phyloP scores from a whole-genome alignment of 1,140 invertebrate genomes.

The Elymnias hypermnestra region DNA sequence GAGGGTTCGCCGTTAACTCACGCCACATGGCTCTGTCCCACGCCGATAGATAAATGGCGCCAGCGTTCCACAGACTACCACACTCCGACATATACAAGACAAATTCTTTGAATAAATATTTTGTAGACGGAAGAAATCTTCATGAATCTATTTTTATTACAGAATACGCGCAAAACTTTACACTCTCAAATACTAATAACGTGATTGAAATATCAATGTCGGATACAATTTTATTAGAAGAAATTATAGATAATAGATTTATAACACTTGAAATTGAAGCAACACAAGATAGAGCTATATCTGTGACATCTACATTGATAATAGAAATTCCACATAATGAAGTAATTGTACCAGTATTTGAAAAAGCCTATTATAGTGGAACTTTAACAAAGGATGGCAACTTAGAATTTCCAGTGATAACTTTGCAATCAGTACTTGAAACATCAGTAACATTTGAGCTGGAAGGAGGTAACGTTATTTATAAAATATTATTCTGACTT shows the following conservation, averaged over 20 bases:
- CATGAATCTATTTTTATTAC: conserved; percentile 12
- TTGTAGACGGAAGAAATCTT: too few species aligned
- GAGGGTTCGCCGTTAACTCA: too few species aligned
- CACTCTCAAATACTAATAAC: conserved; percentile 19
- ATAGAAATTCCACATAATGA: conserved; percentile 28
- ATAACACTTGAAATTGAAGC: conserved; percentile 40
- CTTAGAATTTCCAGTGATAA: conserved; percentile 30
- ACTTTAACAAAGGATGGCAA: conserved; percentile 23
- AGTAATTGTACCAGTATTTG: conserved; percentile 31
- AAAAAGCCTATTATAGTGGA: conserved; percentile 37
- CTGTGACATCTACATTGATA: conserved; percentile 31
- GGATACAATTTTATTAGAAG: conserved; percentile 23
- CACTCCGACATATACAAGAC: too few species aligned
- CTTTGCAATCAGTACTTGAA: conserved; percentile 35
- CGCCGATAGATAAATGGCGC: too few species aligned
- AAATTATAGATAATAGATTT: conserved; percentile 26
- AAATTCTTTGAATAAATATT: too few species aligned
- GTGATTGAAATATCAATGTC: conserved; percentile 21
- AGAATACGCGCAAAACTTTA: conserved; percentile 34
- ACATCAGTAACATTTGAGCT: conserved; percentile 33
- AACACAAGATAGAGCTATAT: conserved; percentile 29
- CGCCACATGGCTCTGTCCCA: too few species aligned
- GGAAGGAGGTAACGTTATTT: conserved; percentile 36
- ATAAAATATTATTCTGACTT: too few species aligned
- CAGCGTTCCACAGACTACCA: too few species aligned